These are phyloP conservation scores for Protodeltote pygarga DNA, from an alignment of 2,888 invertebrate species.

Conservation along the genomic window DNA sequence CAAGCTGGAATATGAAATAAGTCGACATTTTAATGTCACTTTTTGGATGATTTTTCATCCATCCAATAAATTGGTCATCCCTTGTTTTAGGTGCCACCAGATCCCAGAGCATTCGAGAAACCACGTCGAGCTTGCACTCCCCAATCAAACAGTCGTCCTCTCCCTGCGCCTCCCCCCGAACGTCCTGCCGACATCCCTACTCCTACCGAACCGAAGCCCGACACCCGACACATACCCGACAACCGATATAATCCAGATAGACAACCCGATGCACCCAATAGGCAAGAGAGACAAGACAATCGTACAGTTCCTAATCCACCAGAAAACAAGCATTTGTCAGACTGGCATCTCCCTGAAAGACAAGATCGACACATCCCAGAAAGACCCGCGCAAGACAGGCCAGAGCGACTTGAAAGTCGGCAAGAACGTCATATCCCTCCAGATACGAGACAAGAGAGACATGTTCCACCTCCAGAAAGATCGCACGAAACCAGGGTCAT, in stretches of 20 bases:
- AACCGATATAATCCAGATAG: constrained; percentile 31
- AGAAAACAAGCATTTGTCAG: constrained; percentile 29
- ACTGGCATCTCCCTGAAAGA: constrained; percentile 34
- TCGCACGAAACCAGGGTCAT: constrained; percentile 29
- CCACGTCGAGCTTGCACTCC: constrained; percentile 80
- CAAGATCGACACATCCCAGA: constrained; percentile 40
- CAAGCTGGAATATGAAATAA: too few species aligned
- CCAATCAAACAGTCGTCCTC: constrained; percentile 77
- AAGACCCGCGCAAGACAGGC: constrained; percentile 30
- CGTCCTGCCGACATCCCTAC: constrained; percentile 49
- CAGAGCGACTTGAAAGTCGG: constrained; percentile 41
- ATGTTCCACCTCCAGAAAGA: constrained; percentile 16
- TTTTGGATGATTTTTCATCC: too few species aligned
- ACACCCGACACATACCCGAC: constrained; percentile 32
- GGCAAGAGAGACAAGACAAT: constrained; percentile 40
- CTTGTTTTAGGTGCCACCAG: constrained; percentile 74
- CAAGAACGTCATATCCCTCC: constrained; percentile 46
- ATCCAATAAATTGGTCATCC: too few species aligned
- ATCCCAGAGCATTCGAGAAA: constrained; percentile 81
- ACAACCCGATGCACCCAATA: constrained; percentile 32
- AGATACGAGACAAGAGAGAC: constrained; percentile 38
- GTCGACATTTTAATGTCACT: too few species aligned
- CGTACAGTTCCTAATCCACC: constrained; percentile 25
- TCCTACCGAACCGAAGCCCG: constrained; percentile 47
- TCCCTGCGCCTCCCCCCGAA: constrained; percentile 79